Base-by-base conservation (phyloP, 2,888 invertebrate species). In the Exocentrus adspersus region DNA sequence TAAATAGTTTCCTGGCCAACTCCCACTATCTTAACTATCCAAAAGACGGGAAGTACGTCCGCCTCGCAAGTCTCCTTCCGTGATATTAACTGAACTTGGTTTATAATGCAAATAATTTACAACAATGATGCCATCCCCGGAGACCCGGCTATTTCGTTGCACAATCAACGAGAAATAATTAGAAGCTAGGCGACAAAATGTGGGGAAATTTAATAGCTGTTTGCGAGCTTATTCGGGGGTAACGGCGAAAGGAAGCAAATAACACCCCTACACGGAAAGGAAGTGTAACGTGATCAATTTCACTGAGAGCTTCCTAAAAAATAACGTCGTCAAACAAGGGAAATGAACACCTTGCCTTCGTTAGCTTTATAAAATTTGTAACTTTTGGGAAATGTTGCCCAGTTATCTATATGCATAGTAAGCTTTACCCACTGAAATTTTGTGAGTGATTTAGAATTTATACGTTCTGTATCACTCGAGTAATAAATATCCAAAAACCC, bases 141-240 rank as follows among this genome's bases (percentile, higher is more conserved):
- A 37, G 37, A 14, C 3, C n/a, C 5, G 37, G n/a, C 1, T 12
- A n/a, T n/a, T 9, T 12, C 5, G n/a, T 37, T 9, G 5, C 37
- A 37, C 37, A 12, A n/a, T 3, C 37, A 37, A n/a, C 12, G n/a
- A 37, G 37, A 37, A 37, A 37, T 37, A 37, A 37, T 37, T n/a
- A n/a, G n/a, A 14, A 37, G 37, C 12, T n/a, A n/a, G 37, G 45
- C 30, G 58, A 58, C 37, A 48, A 58, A 53, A 32, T 42, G 48
- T 16, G 37, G 24, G 41, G 58, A 48, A 48, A 58, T 37, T 58
- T 58, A 58, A 58, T 58, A 30, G 48, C 24, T 24, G 24, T 24
- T 24, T 24, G 24, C 24, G 4, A 24, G 24, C 7, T 24, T 24
- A 7, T 3, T 24, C n/a, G 24, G 24, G 24, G 24, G 4, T 37